Evolutionary conservation across 2,797 vertebrate genomes (phyloP), one percentile per base, ranked within the genome.

Genomic region (Sebastes diaconus): DNA sequence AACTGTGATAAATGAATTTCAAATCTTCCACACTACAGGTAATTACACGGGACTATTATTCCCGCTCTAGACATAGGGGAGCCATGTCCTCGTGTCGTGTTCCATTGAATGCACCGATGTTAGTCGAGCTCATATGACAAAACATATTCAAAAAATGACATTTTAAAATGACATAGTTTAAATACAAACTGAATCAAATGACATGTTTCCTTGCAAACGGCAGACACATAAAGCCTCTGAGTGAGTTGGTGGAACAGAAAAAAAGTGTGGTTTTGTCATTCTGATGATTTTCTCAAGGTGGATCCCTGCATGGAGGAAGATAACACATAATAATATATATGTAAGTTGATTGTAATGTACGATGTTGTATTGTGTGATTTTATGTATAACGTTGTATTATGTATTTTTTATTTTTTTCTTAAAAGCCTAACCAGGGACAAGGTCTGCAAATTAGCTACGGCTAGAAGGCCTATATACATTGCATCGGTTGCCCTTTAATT

Each of bases 1-100:
- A 90, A 78, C 86, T 90, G 90, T 89, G 87, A 88, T 90, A 88
- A 93, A 91, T 90, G 66, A 86, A 90, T 92, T 90, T 93, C 79
- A 91, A 89, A 92, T 92, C 80, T 88, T 91, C 75, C 84, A 91
- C 80, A 91, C 90, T 83, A 89, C 93, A 95, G 92, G 91, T 95
- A 92, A 95, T 94, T 93, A 94, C 88, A 93, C 78, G 24, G 82
- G 82, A 80, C 81, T 88, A 92, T 92, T 91, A 85, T 89, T 87
- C 68, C 77, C 63, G 64, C 71, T 80, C 66, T 75, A 83, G 83
- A 91, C 84, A 81, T 6, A 27, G 71, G 75, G 71, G 83, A 90
- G 66, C 67, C 81, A 50, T 79, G 59, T 78, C 78, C 71, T 80
- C 25, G 1, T 88, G 83, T 84, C 64, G 75, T 85, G 81, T 88